Conservation (phyloP, 2,113 vertebrate species). For the Beaufortia kweichowensis region DNA sequence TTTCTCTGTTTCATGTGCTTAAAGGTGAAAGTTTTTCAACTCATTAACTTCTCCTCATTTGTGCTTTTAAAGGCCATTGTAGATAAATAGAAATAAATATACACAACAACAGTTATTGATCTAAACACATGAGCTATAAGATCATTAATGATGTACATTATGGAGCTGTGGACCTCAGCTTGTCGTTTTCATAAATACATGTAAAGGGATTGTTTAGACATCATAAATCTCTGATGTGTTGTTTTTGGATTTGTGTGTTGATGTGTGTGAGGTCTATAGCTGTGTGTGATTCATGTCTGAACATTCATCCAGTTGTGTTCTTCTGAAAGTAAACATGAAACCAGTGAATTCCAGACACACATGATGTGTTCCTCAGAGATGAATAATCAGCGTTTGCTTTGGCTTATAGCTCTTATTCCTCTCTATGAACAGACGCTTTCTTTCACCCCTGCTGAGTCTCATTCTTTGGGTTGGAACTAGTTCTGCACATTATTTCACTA, state of each 20-base stretch:
- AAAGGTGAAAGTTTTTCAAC: constrained; percentile 35
- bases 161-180: too few species aligned
- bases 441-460: constrained; percentile 59
- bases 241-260: background rate
- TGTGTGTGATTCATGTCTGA: too few species aligned
- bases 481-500: too few species aligned
- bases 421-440: constrained; percentile 64
- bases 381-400: constrained; percentile 76
- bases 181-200: background rate
- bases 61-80: background rate
- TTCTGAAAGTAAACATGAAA: too few species aligned
- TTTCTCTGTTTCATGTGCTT: background rate
- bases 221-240: background rate
- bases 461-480: constrained; percentile 43
- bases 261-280: too few species aligned
- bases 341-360: constrained; percentile 71
- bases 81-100: background rate
- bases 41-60: constrained; percentile 9
- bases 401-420: constrained; percentile 67
- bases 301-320: too few species aligned
- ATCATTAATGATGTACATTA: too few species aligned
- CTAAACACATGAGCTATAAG: background rate
- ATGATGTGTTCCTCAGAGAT: constrained; percentile 68
- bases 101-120: background rate
- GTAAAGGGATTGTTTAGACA: background rate